Evolutionary conservation across 2,888 invertebrate genomes (phyloP).

Genomic region (Archips crataeganus): DNA sequence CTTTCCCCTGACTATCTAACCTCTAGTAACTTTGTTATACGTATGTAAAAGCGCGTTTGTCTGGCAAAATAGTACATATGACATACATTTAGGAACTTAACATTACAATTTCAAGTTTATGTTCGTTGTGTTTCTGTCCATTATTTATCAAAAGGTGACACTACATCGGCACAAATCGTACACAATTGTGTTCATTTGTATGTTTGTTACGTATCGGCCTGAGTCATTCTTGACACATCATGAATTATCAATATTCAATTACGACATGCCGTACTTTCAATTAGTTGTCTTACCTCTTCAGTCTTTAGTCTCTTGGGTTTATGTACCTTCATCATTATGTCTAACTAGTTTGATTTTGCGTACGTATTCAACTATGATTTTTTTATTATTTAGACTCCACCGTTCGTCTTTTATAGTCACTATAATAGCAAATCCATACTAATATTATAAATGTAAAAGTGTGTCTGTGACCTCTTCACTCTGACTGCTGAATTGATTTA

Average conservation of each 20-base stretch:
- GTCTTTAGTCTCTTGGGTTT: too few species aligned
- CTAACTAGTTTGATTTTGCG: background rate
- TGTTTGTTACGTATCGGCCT: slow-evolving; percentile 31
- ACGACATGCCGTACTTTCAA: background rate
- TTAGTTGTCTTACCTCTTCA: slow-evolving; percentile 6
- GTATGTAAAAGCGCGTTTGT: slow-evolving; percentile 31
- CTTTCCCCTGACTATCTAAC: slow-evolving; percentile 37
- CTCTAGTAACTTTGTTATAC: slow-evolving; percentile 31
- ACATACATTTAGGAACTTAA: slow-evolving; percentile 24
- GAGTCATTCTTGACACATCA: slow-evolving; percentile 41
- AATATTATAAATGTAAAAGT: too few species aligned
- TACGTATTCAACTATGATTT: too few species aligned
- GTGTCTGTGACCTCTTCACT: too few species aligned
- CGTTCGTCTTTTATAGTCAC: too few species aligned
- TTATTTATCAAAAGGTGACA: background rate
- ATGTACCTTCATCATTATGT: slow-evolving; percentile 3
- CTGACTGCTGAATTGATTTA: too few species aligned
- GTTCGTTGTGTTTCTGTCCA: background rate
- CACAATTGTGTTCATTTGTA: slow-evolving; percentile 41
- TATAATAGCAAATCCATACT: too few species aligned
- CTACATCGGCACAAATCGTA: slow-evolving; percentile 19
- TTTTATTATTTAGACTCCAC: too few species aligned
- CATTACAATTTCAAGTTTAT: slow-evolving; percentile 18
- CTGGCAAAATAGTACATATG: slow-evolving; percentile 44
- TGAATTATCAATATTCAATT: slow-evolving; percentile 19